phyloP scores from a whole-genome alignment of 2,888 invertebrate genomes.

The Anthophora plumipes region DNA sequence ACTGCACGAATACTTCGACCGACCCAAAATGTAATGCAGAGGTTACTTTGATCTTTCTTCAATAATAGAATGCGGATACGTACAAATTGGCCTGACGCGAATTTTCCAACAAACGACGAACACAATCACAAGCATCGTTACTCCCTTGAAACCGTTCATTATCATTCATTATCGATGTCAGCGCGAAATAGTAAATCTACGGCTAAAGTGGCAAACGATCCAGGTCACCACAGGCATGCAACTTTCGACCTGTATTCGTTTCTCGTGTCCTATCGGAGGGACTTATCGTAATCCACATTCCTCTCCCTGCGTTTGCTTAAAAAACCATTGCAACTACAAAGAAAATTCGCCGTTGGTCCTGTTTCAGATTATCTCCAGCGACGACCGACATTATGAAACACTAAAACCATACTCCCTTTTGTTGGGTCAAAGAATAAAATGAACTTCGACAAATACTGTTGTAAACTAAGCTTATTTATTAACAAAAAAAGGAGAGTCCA shows the following conservation, averaged over 20 bases:
- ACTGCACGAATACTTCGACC: no score
- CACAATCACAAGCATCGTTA: neutral
- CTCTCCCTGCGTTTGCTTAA: neutral
- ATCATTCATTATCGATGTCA: constrained; percentile 24
- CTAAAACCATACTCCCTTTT: no score
- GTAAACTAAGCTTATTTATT: no score
- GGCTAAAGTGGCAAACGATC: constrained; percentile 33
- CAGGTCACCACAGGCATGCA: constrained; percentile 19
- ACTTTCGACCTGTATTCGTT: constrained; percentile 21
- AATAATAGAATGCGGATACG: neutral
- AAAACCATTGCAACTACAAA: neutral
- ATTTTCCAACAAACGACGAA: constrained; percentile 22
- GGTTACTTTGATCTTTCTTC: neutral
- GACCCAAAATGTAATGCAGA: no score
- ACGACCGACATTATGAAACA: no score
- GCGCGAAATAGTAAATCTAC: constrained; percentile 37
- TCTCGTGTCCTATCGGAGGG: constrained; percentile 10
- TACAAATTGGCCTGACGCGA: neutral
- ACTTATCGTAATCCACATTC: constrained; percentile 6
- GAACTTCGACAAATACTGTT: no score
- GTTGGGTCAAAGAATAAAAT: no score
- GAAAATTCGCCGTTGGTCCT: neutral
- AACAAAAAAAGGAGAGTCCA: no score
- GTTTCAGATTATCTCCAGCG: no score
- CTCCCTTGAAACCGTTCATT: constrained; percentile 17